These are phyloP conservation scores for Hipparchia semele DNA, from an alignment of 2,888 invertebrate species.

Conservation along the genomic window DNA sequence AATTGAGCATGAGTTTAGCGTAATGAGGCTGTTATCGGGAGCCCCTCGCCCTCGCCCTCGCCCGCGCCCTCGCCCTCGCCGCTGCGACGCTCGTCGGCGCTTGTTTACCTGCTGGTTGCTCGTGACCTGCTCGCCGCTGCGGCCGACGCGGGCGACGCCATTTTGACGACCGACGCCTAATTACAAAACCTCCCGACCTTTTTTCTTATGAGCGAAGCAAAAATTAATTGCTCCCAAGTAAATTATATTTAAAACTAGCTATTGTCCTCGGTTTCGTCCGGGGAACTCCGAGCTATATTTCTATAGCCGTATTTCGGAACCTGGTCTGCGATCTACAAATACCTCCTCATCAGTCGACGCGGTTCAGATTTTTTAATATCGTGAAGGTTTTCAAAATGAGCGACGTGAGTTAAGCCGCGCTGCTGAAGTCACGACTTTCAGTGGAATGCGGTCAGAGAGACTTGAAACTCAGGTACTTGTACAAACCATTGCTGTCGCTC, in stretches of 20 bases:
- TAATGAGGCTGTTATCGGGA: slow-evolving; percentile 6
- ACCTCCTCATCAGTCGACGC: neutral
- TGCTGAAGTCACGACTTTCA: too few species aligned
- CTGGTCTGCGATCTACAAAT: too few species aligned
- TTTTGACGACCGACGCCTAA: neutral
- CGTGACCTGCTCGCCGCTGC: too few species aligned
- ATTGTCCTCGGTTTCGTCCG: neutral
- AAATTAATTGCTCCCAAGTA: neutral
- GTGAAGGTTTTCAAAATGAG: too few species aligned
- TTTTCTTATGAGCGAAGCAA: neutral
- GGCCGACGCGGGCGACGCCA: neutral
- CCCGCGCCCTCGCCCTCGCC: neutral
- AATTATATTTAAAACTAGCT: neutral
- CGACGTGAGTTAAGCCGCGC: too few species aligned
- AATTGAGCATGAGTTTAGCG: neutral
- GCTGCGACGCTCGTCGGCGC: neutral
- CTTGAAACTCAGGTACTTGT: too few species aligned
- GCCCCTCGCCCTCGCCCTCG: neutral
- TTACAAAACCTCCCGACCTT: neutral
- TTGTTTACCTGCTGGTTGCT: neutral
- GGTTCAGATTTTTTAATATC: too few species aligned
- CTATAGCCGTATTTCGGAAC: neutral
- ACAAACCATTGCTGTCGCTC: too few species aligned
- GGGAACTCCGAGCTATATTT: neutral
- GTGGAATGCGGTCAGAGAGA: too few species aligned